phyloP scores from a whole-genome alignment of 1,140 invertebrate species.

The Lepidurus arcticus region DNA sequence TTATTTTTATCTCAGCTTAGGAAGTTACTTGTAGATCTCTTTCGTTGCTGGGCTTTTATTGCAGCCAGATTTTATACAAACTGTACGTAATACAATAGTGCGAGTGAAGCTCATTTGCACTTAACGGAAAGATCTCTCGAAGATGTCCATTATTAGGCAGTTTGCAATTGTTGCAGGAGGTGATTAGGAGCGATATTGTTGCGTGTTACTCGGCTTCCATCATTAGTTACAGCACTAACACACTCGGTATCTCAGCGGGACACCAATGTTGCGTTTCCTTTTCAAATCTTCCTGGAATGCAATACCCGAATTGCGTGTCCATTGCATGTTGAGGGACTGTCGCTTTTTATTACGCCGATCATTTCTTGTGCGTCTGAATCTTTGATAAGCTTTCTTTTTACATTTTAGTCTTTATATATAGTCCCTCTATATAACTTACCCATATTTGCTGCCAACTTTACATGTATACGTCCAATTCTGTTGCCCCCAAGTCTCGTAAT shows the following conservation, averaged over 20 bases:
- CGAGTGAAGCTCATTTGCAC: not conserved
- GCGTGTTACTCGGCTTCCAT: not conserved
- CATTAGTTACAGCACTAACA: not conserved
- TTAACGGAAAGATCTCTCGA: not conserved
- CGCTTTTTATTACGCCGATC: not conserved
- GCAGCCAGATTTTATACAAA: too few relatives aligned
- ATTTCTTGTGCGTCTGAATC: not conserved
- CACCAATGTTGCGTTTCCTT: not conserved
- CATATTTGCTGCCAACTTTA: not conserved
- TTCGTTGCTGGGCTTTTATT: too few relatives aligned
- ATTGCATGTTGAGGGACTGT: not conserved
- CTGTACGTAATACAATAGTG: not conserved
- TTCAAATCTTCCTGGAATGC: not conserved
- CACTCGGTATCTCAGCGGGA: not conserved
- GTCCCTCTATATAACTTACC: not conserved
- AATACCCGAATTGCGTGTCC: not conserved
- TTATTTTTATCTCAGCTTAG: too few relatives aligned
- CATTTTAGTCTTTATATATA: too few relatives aligned
- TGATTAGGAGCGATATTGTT: not conserved
- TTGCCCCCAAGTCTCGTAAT: not conserved
- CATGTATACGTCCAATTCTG: not conserved
- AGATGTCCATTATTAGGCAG: not conserved
- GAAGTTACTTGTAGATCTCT: too few relatives aligned
- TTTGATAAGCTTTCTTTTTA: not conserved
- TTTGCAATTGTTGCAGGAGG: not conserved